Evolutionary conservation across 2,797 vertebrate genomes (phyloP).

Genomic region (Cirrhinus mrigala): DNA sequence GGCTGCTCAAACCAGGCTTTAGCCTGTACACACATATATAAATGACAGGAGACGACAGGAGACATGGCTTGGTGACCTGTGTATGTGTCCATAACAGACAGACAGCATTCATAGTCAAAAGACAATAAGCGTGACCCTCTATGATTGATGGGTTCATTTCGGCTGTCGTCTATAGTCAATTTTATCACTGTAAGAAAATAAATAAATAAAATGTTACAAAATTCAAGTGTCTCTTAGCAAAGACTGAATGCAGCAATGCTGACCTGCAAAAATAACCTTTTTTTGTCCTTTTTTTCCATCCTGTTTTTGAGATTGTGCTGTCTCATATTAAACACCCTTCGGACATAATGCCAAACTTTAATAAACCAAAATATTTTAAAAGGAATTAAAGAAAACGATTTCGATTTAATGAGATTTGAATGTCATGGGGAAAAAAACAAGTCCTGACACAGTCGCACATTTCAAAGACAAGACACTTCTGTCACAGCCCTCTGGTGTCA

Average conservation of each 20-base stretch:
- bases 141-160: constrained; percentile 34
- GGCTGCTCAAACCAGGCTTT: constrained; percentile 5
- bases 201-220: background rate
- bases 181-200: constrained; percentile 2
- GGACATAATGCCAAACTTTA: background rate
- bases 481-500: constrained; percentile 65
- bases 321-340: background rate
- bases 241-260: background rate
- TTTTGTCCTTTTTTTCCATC: background rate
- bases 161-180: background rate
- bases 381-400: constrained; percentile 64
- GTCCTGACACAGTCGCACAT: constrained; percentile 20
- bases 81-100: constrained; percentile 30
- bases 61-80: constrained; percentile 4
- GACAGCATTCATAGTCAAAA: constrained; percentile 18
- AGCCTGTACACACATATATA: background rate
- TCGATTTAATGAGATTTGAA: constrained; percentile 73
- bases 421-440: constrained; percentile 68
- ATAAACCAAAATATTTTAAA: constrained; percentile 41
- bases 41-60: background rate
- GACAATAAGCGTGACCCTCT: constrained; percentile 21
- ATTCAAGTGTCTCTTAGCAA: background rate
- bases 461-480: constrained; percentile 54
- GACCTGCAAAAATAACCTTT: constrained; percentile 17
- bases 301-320: background rate